Conservation (phyloP, 2,797 vertebrate species). For the Spizella passerina region DNA sequence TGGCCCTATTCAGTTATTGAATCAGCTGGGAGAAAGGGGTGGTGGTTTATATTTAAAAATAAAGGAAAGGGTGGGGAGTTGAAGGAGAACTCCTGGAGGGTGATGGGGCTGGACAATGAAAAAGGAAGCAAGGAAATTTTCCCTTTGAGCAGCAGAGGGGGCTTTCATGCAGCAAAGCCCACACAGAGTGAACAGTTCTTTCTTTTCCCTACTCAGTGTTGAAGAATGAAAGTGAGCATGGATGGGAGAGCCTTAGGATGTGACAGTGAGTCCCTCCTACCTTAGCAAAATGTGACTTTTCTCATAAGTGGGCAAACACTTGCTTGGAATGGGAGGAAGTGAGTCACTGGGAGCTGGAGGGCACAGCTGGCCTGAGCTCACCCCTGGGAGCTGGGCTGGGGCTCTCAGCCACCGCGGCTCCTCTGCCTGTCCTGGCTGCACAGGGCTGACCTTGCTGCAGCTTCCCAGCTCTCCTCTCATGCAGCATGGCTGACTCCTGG, state of each 20-base stretch:
- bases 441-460: background rate
- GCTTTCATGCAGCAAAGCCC: background rate
- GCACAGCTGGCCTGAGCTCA: background rate
- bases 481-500: background rate
- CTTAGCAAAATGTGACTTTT: background rate
- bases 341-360: background rate
- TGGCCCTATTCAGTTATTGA: background rate
- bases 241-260: background rate
- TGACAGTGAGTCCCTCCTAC: background rate
- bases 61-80: background rate
- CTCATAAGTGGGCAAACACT: rapidly evolving
- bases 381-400: rapidly evolving
- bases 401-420: rapidly evolving
- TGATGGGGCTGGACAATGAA: background rate
- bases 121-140: background rate
- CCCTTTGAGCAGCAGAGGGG: background rate
- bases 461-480: background rate
- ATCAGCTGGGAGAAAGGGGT: background rate
- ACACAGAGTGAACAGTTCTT: rapidly evolving
- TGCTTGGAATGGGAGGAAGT: background rate
- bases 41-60: background rate
- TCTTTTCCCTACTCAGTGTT: background rate
- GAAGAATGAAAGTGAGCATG: background rate
- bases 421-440: background rate
- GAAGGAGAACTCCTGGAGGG: background rate